Percentiles rank a stretch among this genome's conserved stretches.
phyloP scores from a whole-genome alignment of 2,888 invertebrate species.

The Mechanitis messenoides region DNA sequence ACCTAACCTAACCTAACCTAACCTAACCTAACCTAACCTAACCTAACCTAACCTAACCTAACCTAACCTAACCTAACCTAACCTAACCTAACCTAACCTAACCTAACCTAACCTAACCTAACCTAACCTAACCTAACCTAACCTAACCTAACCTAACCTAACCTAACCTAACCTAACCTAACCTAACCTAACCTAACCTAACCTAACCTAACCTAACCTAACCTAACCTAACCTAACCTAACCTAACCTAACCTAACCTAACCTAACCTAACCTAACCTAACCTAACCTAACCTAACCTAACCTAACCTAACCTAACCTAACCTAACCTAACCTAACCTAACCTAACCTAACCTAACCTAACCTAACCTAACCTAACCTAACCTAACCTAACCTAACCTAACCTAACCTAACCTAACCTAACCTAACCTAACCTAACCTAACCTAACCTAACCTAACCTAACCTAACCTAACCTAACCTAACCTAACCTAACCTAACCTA shows the following conservation, averaged over 20 bases:
- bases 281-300: slow-evolving; percentile 9
- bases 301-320: slow-evolving; percentile 10
- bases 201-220: slow-evolving; percentile 10
- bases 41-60: slow-evolving; percentile 10
- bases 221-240: slow-evolving; percentile 7
- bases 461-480: slow-evolving; percentile 24
- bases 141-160: slow-evolving; percentile 9
- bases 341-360: slow-evolving; percentile 22
- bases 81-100: slow-evolving; percentile 15
- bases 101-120: slow-evolving; percentile 16
- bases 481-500: slow-evolving; percentile 27
- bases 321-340: slow-evolving; percentile 10
- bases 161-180: slow-evolving; percentile 12
- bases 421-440: slow-evolving; percentile 17
- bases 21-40: slow-evolving; percentile 22
- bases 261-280: slow-evolving; percentile 10
- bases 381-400: slow-evolving; percentile 28
- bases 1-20: slow-evolving; percentile 17
- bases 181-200: slow-evolving; percentile 14
- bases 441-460: slow-evolving; percentile 18
- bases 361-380: slow-evolving; percentile 30
- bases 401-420: slow-evolving; percentile 24
- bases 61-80: slow-evolving; percentile 15
- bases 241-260: slow-evolving; percentile 5
- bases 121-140: slow-evolving; percentile 7